Percentiles rank a stretch among this genome's conserved stretches.
Evolutionary conservation across 2,113 vertebrate species (phyloP).

Genomic region (Caranx ignobilis): DNA sequence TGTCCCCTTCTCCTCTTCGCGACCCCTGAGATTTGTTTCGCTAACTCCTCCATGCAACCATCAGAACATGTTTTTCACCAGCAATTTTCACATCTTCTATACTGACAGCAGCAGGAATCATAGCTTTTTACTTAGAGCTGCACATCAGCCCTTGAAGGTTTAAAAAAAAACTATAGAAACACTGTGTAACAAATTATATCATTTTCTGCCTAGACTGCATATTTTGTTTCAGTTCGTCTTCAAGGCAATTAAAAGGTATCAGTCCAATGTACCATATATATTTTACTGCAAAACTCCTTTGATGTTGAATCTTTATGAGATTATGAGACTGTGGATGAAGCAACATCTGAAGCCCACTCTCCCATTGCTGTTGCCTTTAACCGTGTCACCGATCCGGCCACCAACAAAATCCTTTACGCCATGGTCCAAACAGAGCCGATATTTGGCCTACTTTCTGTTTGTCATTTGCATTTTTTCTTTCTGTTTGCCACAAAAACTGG

Average conservation of each 20-base stretch:
- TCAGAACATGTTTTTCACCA: background rate
- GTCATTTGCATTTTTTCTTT: conserved; percentile 36
- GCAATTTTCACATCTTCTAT: background rate
- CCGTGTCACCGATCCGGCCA: conserved; percentile 37
- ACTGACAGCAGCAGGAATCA: background rate
- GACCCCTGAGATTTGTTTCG: background rate
- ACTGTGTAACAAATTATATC: background rate
- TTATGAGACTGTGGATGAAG: conserved; percentile 27
- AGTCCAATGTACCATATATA: background rate
- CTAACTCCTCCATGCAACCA: too few species aligned
- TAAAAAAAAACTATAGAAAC: background rate
- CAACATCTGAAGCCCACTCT: conserved; percentile 32
- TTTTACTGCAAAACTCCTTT: conserved; percentile 10
- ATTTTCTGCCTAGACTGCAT: background rate
- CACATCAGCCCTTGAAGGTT: background rate
- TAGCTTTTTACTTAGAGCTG: background rate
- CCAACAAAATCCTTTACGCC: conserved; percentile 51
- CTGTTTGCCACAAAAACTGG: conserved; percentile 35
- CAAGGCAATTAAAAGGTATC: background rate
- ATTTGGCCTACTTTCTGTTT: conserved; percentile 58
- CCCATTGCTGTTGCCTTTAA: conserved; percentile 15
- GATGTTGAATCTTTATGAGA: conserved; percentile 30
- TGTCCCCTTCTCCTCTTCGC: background rate
- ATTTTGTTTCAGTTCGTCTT: conserved; percentile 1
- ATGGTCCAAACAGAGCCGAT: conserved; percentile 41